A percentile compares a stretch with the other conserved stretches of the same genome.
These are phyloP conservation scores for Didymodactylos carnosus DNA, from an alignment of 2,888 invertebrate genomes.

Conservation along the genomic window DNA sequence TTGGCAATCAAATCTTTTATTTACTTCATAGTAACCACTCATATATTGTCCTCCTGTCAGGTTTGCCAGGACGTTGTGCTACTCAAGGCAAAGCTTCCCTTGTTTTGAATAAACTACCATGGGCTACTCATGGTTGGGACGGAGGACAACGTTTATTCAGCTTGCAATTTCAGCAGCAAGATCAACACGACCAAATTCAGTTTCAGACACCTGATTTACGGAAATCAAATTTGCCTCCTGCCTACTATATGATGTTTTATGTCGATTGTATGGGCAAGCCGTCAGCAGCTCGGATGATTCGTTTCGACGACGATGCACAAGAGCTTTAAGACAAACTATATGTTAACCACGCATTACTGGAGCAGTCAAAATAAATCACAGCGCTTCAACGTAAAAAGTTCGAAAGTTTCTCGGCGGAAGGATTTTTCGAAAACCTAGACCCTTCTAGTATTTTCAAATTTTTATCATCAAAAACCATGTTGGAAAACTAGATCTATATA, in stretches of 20 bases:
- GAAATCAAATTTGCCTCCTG: not conserved
- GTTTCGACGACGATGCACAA: not conserved
- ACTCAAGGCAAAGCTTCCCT: not conserved
- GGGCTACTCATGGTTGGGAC: not conserved
- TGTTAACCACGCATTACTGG: too few relatives aligned
- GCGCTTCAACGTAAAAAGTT: too few relatives aligned
- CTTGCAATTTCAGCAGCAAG: not conserved
- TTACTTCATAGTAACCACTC: not conserved
- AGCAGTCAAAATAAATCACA: too few relatives aligned
- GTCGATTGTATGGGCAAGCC: not conserved
- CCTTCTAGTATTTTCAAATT: too few relatives aligned
- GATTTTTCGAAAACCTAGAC: too few relatives aligned
- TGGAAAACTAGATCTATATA: too few relatives aligned
- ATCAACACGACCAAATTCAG: not conserved
- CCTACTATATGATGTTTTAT: not conserved
- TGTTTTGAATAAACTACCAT: not conserved
- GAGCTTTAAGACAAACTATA: not conserved
- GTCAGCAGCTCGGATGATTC: not conserved
- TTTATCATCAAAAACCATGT: too few relatives aligned
- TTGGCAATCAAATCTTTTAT: not conserved
- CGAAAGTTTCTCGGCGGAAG: too few relatives aligned
- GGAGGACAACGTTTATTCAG: not conserved
- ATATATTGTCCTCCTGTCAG: not conserved
- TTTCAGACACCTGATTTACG: not conserved
- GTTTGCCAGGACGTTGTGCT: not conserved